These are phyloP conservation scores for Papilio gigon DNA, from an alignment of 2,888 invertebrate species.

Conservation along the genomic window DNA sequence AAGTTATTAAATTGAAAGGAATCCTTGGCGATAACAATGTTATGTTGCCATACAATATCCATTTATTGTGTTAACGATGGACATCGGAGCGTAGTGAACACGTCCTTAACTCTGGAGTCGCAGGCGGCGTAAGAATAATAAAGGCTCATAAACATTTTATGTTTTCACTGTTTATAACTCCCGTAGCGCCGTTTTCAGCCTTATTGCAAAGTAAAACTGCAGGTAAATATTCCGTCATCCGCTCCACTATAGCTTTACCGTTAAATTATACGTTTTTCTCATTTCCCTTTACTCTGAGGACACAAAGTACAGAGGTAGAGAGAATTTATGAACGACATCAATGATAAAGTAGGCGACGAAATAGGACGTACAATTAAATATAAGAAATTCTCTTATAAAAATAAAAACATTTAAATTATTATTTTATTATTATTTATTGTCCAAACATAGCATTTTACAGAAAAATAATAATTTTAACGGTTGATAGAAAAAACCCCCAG, in stretches of 20 bases:
- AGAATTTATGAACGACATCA: neutral
- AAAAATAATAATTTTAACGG: no score
- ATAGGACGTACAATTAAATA: neutral
- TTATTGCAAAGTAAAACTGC: slow-evolving; percentile 48
- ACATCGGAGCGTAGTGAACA: slow-evolving; percentile 29
- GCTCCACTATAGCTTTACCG: slow-evolving; percentile 1
- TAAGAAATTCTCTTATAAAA: neutral
- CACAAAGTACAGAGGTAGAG: neutral
- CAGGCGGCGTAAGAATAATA: slow-evolving; percentile 42
- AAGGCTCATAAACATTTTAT: slow-evolving; percentile 55
- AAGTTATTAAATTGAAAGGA: slow-evolving; percentile 17
- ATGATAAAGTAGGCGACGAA: neutral
- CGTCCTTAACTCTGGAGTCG: slow-evolving; percentile 34
- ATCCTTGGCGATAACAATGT: slow-evolving; percentile 21
- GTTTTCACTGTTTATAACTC: slow-evolving; percentile 51
- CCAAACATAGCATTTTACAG: no score
- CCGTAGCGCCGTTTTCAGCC: slow-evolving; percentile 43
- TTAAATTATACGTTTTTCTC: neutral
- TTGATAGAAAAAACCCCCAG: no score
- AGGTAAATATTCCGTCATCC: slow-evolving; percentile 18
- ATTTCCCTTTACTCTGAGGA: neutral
- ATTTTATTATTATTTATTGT: no score
- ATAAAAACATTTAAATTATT: no score
- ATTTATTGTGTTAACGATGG: slow-evolving; percentile 40
- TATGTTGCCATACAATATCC: slow-evolving; percentile 35